A percentile compares a stretch with the other conserved stretches of the same genome.
These are phyloP conservation scores for Aculops lycopersici DNA, from an alignment of 1,140 invertebrate species.

Conservation along the genomic window DNA sequence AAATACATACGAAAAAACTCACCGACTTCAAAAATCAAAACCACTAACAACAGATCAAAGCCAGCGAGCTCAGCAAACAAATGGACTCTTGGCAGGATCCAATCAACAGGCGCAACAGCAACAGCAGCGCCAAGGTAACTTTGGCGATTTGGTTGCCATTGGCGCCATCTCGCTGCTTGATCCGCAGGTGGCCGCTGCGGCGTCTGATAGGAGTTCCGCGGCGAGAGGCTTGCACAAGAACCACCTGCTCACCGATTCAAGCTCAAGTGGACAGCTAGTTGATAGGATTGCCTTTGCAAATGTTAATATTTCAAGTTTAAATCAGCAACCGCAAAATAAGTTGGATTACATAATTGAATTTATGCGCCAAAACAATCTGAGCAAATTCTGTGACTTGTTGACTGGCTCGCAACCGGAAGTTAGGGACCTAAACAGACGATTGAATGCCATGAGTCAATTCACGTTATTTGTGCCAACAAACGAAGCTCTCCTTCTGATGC, in stretches of 20 bases:
- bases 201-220: too few species aligned
- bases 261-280: neutral
- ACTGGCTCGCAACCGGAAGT: neutral
- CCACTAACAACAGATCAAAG: too few species aligned
- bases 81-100: too few species aligned
- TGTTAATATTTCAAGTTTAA: too few species aligned
- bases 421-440: neutral
- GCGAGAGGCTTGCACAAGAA: too few species aligned
- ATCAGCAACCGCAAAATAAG: too few species aligned
- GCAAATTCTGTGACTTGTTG: neutral
- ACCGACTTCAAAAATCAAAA: too few species aligned
- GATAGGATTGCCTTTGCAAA: neutral
- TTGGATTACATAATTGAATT: neutral
- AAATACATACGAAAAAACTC: too few species aligned
- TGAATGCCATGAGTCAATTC: slow-evolving; percentile 13
- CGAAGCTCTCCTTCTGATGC: slow-evolving; percentile 16
- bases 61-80: too few species aligned
- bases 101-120: neutral
- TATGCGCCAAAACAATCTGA: neutral
- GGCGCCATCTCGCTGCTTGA: too few species aligned
- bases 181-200: too few species aligned
- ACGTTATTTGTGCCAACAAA: slow-evolving; percentile 23
- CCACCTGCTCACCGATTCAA: neutral
- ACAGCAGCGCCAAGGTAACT: neutral
- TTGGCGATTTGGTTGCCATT: too few species aligned